phyloP scores from a whole-genome alignment of 1,140 invertebrate genomes.

The Polypedilum pembai region DNA sequence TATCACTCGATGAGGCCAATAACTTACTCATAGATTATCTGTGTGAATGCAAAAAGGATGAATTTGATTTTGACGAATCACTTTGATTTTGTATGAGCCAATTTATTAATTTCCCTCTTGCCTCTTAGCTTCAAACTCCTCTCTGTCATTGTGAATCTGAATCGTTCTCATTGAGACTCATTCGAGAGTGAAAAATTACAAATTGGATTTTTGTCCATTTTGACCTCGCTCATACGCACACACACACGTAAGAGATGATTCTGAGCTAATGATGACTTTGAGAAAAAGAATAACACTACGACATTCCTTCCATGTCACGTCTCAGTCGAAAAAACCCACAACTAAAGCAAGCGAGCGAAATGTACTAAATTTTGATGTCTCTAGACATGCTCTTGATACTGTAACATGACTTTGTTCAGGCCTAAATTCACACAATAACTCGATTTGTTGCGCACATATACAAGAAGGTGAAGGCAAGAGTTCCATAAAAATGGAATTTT shows the following conservation, averaged over 20 bases:
- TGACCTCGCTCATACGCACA: background rate
- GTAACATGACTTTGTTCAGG: background rate
- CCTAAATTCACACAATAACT: background rate
- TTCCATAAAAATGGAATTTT: background rate
- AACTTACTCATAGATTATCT: too few relatives aligned
- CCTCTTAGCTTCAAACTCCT: too few relatives aligned
- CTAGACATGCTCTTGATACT: background rate
- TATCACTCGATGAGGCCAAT: too few relatives aligned
- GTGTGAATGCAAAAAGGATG: too few relatives aligned
- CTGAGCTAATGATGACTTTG: too few relatives aligned
- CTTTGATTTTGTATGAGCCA: too few relatives aligned
- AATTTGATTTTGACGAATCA: too few relatives aligned
- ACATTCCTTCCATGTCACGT: background rate
- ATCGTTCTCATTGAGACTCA: background rate
- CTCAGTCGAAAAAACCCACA: background rate
- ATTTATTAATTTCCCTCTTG: too few relatives aligned
- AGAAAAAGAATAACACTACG: background rate
- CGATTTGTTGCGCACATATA: background rate
- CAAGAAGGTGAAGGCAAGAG: background rate
- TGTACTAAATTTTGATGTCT: background rate
- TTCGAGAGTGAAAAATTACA: slow-evolving; percentile 1
- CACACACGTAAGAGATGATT: background rate
- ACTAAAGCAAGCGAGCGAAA: background rate
- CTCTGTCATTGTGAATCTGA: background rate
- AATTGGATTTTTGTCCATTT: background rate